A percentile compares a stretch with the other conserved stretches of the same genome.
Evolutionary conservation across 2,113 vertebrate species (phyloP).

Genomic region (Arenaria interpres): DNA sequence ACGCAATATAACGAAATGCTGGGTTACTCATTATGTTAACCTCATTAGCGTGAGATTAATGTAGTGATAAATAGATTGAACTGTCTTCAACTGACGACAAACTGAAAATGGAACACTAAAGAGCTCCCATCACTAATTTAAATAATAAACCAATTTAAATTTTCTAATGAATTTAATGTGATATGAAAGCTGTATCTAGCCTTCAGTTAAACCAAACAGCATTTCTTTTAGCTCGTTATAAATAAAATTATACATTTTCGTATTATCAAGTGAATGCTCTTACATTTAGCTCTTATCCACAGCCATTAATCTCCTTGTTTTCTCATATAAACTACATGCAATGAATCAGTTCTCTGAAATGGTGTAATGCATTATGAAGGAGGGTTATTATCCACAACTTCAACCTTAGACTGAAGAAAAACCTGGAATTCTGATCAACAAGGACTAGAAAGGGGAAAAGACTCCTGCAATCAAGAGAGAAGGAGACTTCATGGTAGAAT

Average conservation of each 20-base stretch:
- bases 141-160: constrained; percentile 24
- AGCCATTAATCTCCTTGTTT: neutral
- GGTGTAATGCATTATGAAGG: neutral
- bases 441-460: neutral
- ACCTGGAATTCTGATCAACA: neutral
- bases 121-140: constrained; percentile 17
- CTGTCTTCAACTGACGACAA: constrained; percentile 46
- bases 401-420: neutral
- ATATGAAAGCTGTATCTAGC: neutral
- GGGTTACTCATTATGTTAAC: constrained; percentile 53
- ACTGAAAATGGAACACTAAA: constrained; percentile 5
- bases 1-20: constrained; percentile 46
- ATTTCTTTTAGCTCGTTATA: constrained; percentile 36
- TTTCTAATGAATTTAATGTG: neutral
- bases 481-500: neutral
- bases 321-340: neutral
- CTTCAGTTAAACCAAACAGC: constrained; percentile 6
- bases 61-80: constrained; percentile 51
- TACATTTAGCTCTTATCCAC: neutral
- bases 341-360: neutral
- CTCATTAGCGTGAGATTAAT: constrained; percentile 56
- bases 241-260: constrained; percentile 2
- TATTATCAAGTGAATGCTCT: neutral
- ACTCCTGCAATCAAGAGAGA: neutral
- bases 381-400: neutral